Evolutionary conservation across 2,888 invertebrate species (phyloP).

Genomic region (Dynastes tityus): DNA sequence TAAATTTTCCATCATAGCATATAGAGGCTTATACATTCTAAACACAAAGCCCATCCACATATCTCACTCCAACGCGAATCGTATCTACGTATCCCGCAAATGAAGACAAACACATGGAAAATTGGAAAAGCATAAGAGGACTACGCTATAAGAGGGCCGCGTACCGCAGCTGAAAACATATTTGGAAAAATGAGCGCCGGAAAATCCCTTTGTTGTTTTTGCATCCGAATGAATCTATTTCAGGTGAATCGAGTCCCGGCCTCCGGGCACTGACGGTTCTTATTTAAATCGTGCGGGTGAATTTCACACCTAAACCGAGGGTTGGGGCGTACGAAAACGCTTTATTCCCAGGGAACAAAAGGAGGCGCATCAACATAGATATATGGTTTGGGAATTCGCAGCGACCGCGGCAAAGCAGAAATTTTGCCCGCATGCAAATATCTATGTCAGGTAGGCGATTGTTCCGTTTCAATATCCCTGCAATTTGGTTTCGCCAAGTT

Average conservation of each 20-base stretch:
- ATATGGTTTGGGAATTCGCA: constrained; percentile 23
- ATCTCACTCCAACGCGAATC: background rate
- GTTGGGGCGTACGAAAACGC: background rate
- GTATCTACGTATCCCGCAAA: background rate
- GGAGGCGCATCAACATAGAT: constrained; percentile 9
- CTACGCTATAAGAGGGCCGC: background rate
- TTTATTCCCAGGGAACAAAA: constrained; percentile 1
- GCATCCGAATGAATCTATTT: constrained; percentile 30
- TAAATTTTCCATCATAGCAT: no score
- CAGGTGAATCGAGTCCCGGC: constrained; percentile 26
- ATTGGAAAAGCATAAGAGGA: background rate
- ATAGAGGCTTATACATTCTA: no score
- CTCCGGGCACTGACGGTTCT: constrained; percentile 2
- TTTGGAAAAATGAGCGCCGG: constrained; percentile 22
- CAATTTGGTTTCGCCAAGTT: constrained; percentile 16
- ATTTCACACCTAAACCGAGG: constrained; percentile 23
- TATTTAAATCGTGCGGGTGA: constrained; percentile 38
- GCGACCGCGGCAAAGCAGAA: constrained; percentile 18
- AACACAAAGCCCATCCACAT: background rate
- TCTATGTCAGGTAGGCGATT: constrained; percentile 14
- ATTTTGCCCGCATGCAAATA: constrained; percentile 38
- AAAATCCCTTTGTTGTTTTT: constrained; percentile 33
- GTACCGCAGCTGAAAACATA: constrained; percentile 8
- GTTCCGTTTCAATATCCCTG: constrained; percentile 40
- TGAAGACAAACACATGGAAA: constrained; percentile 15